Percentiles rank a stretch among this genome's conserved stretches.
These are phyloP conservation scores for Sebastiscus tertius DNA, from an alignment of 2,797 vertebrate species.

Conservation along the genomic window DNA sequence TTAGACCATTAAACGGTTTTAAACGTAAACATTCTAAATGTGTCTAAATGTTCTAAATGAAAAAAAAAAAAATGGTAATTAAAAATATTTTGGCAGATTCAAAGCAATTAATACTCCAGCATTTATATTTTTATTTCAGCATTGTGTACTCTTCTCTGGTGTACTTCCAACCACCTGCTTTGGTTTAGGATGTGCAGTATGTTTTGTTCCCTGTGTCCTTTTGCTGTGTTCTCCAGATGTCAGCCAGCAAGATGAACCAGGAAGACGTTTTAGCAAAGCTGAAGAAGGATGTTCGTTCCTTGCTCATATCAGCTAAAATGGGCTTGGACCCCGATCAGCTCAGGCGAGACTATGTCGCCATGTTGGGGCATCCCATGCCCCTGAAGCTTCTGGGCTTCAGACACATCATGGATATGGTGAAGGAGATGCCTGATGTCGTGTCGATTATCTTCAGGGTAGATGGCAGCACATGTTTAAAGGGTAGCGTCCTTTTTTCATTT, in stretches of 20 bases:
- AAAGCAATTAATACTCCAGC: background rate
- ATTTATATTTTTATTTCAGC: background rate
- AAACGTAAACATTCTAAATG: too few species aligned
- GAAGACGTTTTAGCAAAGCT: conserved; percentile 78
- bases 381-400: conserved; percentile 85
- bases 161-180: background rate
- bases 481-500: conserved; percentile 61
- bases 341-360: conserved; percentile 83
- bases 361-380: conserved; percentile 88
- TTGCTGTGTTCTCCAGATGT: conserved; percentile 39
- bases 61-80: background rate
- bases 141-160: background rate
- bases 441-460: conserved; percentile 64
- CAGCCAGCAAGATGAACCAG: conserved; percentile 71
- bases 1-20: too few species aligned
- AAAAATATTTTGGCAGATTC: background rate
- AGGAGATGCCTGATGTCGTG: conserved; percentile 90
- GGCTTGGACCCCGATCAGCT: conserved; percentile 85
- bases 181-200: background rate
- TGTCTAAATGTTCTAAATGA: too few species aligned
- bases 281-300: conserved; percentile 90
- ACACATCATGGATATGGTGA: conserved; percentile 87
- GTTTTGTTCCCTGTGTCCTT: background rate
- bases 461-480: conserved; percentile 81
- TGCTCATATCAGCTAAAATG: conserved; percentile 87